These are phyloP conservation scores for Delia radicum DNA, from an alignment of 1,140 invertebrate species.

Conservation along the genomic window DNA sequence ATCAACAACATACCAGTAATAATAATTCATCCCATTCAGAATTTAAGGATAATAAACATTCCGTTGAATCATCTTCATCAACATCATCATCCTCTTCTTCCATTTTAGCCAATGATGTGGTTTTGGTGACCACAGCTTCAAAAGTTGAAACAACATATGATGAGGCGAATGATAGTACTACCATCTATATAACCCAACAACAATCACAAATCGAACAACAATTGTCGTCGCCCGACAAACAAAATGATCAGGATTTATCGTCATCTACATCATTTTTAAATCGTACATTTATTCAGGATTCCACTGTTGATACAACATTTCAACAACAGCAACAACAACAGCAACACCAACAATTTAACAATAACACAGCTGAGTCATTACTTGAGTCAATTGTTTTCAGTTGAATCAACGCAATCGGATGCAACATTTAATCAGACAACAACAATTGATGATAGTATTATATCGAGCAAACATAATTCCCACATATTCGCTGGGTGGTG, in stretches of 20 bases:
- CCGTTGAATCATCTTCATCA: not conserved
- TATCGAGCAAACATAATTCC: slow-evolving; percentile 54
- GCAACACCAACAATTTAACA: too few relatives aligned
- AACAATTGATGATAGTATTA: slow-evolving; percentile 54
- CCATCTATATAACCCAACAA: slow-evolving; percentile 16
- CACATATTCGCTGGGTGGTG: slow-evolving; percentile 47
- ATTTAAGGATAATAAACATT: slow-evolving; percentile 25
- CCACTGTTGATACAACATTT: not conserved
- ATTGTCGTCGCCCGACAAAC: not conserved
- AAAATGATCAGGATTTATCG: not conserved
- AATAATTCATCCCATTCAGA: not conserved
- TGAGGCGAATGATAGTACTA: slow-evolving; percentile 30
- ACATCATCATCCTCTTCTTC: not conserved
- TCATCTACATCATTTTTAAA: slow-evolving; percentile 30
- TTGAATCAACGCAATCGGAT: slow-evolving; percentile 53
- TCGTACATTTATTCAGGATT: slow-evolving; percentile 35
- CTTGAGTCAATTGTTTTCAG: slow-evolving; percentile 54
- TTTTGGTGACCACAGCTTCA: slow-evolving; percentile 18
- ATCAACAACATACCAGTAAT: not conserved
- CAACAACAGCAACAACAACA: not conserved
- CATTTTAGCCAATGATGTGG: not conserved
- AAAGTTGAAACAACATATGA: slow-evolving; percentile 32
- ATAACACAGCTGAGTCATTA: slow-evolving; percentile 44
- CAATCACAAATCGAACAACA: not conserved
- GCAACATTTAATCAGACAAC: slow-evolving; percentile 44